Conservation (phyloP, 2,113 vertebrate species). For the Hyla sarda region DNA sequence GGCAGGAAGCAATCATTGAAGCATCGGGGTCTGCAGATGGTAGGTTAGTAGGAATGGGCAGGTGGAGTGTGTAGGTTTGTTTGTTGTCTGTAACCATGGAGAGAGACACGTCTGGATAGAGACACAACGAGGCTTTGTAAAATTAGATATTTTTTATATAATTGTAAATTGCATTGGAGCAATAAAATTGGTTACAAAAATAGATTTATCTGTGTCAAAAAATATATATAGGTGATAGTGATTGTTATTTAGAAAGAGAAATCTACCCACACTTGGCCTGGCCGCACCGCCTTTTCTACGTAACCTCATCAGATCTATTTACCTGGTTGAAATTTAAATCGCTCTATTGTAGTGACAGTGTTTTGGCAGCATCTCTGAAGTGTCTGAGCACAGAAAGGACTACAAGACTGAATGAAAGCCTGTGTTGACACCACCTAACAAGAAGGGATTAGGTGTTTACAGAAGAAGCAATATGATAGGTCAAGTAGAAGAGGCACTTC, state of each 20-base stretch:
- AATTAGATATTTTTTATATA: too few relatives aligned
- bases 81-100: background rate
- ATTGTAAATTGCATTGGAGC: too few relatives aligned
- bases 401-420: slow-evolving; percentile 81
- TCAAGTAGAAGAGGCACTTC: slow-evolving; percentile 91
- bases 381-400: slow-evolving; percentile 78
- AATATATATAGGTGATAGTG: too few relatives aligned
- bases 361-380: slow-evolving; percentile 85
- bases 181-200: too few relatives aligned
- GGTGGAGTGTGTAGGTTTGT: too few relatives aligned
- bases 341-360: slow-evolving; percentile 86
- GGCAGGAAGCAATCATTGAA: too few relatives aligned
- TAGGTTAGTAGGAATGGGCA: too few relatives aligned
- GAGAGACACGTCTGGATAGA: too few relatives aligned
- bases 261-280: background rate
- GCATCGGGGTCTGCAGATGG: too few relatives aligned
- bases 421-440: slow-evolving; percentile 96
- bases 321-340: slow-evolving; percentile 87
- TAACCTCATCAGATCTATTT: slow-evolving; percentile 74
- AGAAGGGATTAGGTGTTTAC: slow-evolving; percentile 97
- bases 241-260: too few relatives aligned
- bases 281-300: slow-evolving; percentile 47
- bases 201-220: too few relatives aligned
- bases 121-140: too few relatives aligned
- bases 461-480: slow-evolving; percentile 96